Evolutionary conservation across 2,113 vertebrate species (phyloP).

Genomic region (Brachypodius melanocephalos): DNA sequence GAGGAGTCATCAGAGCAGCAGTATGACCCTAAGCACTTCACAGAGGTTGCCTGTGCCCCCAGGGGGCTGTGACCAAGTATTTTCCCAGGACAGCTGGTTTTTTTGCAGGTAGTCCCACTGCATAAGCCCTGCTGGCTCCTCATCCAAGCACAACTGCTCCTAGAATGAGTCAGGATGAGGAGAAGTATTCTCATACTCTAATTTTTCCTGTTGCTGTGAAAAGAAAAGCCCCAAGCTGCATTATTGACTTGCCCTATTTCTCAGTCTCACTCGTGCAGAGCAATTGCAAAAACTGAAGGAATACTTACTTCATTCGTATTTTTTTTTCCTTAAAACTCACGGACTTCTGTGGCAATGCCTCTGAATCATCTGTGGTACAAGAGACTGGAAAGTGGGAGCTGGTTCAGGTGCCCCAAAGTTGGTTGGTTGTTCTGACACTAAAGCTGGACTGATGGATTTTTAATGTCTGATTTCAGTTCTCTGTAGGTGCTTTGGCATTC

Average conservation of each 20-base stretch:
- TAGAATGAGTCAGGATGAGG: background rate
- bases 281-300: background rate
- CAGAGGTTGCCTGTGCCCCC: background rate
- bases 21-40: background rate
- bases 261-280: background rate
- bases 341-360: background rate
- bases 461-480: background rate
- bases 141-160: background rate
- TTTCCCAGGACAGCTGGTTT: background rate
- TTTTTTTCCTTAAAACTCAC: background rate
- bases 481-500: background rate
- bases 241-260: background rate
- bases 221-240: background rate
- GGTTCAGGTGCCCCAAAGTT: background rate
- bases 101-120: background rate
- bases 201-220: background rate
- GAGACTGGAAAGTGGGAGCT: background rate
- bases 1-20: background rate
- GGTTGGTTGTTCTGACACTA: background rate
- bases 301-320: background rate
- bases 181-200: accelerated
- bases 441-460: background rate
- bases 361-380: background rate
- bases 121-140: background rate
- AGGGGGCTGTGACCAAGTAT: background rate